phyloP scores from a whole-genome alignment of 2,888 invertebrate species.

The Teleiodes luculella region DNA sequence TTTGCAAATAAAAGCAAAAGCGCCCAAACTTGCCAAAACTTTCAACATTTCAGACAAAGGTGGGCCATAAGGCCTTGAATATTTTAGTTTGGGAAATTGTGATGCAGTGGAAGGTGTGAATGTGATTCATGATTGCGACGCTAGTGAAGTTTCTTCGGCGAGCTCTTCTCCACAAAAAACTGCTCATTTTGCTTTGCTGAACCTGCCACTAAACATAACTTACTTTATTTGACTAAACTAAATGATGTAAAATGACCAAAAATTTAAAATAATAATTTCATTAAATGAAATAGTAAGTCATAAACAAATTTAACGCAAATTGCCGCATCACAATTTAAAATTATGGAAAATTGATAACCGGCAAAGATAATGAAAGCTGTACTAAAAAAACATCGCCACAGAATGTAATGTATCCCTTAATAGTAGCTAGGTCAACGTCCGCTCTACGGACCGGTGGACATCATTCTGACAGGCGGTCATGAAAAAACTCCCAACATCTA shows the following conservation, averaged over 20 bases:
- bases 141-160: too few species aligned
- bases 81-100: slow-evolving; percentile 2
- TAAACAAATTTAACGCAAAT: too few species aligned
- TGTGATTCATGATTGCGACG: background rate
- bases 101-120: background rate
- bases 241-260: too few species aligned
- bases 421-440: slow-evolving; percentile 71
- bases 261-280: too few species aligned
- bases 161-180: too few species aligned
- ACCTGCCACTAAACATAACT: too few species aligned
- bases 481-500: slow-evolving; percentile 55
- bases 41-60: slow-evolving; percentile 23
- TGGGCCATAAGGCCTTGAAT: slow-evolving; percentile 20
- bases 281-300: too few species aligned
- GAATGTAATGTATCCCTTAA: slow-evolving; percentile 58
- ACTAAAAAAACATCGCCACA: slow-evolving; percentile 24
- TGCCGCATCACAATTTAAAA: too few species aligned
- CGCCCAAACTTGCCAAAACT: slow-evolving; percentile 22
- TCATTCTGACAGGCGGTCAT: slow-evolving; percentile 63
- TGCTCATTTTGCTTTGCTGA: too few species aligned
- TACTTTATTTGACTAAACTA: too few species aligned
- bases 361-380: too few species aligned
- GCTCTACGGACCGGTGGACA: slow-evolving; percentile 56
- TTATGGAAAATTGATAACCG: too few species aligned
- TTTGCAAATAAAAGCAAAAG: slow-evolving; percentile 22